These are phyloP conservation scores for Smutsia temminckii DNA, from an alignment of 2,797 vertebrate genomes.

Conservation along the genomic window DNA sequence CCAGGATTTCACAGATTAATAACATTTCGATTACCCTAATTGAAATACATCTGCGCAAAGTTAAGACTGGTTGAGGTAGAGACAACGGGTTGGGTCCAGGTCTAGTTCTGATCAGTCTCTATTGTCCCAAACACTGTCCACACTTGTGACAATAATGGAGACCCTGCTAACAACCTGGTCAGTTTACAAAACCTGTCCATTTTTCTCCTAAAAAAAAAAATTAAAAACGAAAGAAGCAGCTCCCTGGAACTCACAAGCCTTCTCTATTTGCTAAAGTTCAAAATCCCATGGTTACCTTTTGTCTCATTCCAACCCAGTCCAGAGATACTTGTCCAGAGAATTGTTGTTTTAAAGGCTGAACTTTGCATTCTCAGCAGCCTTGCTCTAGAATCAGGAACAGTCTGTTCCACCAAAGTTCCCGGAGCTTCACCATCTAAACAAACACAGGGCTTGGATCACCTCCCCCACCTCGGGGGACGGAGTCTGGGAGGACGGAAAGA, in stretches of 20 bases:
- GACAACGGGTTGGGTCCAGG: background rate
- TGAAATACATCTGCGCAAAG: background rate
- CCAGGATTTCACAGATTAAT: background rate
- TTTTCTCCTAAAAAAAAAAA: background rate
- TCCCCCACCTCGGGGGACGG: background rate
- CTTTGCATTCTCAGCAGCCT: conserved; percentile 29
- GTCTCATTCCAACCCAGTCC: conserved; percentile 14
- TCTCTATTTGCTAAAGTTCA: background rate
- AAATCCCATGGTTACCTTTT: background rate
- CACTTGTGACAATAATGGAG: background rate
- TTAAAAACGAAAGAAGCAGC: background rate
- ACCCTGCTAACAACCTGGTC: background rate
- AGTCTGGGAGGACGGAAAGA: background rate
- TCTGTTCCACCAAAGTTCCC: conserved; percentile 17
- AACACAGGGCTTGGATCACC: background rate
- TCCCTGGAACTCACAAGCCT: background rate
- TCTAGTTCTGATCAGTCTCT: background rate
- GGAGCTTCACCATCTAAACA: conserved; percentile 37
- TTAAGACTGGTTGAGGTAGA: background rate
- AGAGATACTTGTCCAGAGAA: background rate
- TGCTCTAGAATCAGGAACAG: background rate
- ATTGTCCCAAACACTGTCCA: background rate
- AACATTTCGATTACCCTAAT: background rate
- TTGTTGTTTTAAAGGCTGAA: conserved; percentile 58
- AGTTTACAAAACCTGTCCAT: background rate